A percentile compares a stretch with the other conserved stretches of the same genome.
Evolutionary conservation across 2,888 invertebrate species (phyloP).

Genomic region (Chloroclysta siterata): DNA sequence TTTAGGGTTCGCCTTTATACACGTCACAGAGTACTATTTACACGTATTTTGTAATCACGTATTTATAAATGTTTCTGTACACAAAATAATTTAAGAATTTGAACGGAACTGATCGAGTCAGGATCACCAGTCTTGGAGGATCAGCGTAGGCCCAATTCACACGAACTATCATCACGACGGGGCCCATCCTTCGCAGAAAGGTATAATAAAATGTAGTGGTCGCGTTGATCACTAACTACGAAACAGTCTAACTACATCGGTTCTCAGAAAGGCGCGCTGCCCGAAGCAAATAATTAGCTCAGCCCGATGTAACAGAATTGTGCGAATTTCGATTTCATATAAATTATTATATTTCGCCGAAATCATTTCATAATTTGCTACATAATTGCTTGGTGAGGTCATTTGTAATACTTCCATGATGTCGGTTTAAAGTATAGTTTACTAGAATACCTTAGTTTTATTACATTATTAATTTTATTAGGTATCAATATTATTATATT

Average conservation of each 20-base stretch:
- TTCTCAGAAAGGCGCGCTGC: constrained; percentile 6
- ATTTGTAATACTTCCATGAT: not conserved
- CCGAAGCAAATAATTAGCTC: constrained; percentile 12
- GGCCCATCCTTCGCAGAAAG: not conserved
- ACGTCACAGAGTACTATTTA: too few relatives aligned
- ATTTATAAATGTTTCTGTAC: too few relatives aligned
- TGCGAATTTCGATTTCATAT: constrained; percentile 18
- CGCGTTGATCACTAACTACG: not conserved
- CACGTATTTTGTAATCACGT: too few relatives aligned
- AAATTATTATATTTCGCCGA: constrained; percentile 14
- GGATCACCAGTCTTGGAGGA: too few relatives aligned
- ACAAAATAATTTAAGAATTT: too few relatives aligned
- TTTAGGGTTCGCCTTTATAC: too few relatives aligned
- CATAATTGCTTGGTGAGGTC: constrained; percentile 9
- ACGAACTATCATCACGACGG: too few relatives aligned
- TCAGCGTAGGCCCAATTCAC: too few relatives aligned
- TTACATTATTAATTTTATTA: too few relatives aligned
- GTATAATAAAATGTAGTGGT: not conserved
- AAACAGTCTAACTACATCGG: not conserved
- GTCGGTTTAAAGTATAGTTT: not conserved
- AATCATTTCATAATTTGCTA: constrained; percentile 18
- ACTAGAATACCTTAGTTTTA: not conserved
- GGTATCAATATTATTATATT: too few relatives aligned
- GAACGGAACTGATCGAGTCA: too few relatives aligned
- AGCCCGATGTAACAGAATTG: constrained; percentile 9